Conservation (phyloP, 2,113 vertebrate species). For the Phoenicopterus ruber region DNA sequence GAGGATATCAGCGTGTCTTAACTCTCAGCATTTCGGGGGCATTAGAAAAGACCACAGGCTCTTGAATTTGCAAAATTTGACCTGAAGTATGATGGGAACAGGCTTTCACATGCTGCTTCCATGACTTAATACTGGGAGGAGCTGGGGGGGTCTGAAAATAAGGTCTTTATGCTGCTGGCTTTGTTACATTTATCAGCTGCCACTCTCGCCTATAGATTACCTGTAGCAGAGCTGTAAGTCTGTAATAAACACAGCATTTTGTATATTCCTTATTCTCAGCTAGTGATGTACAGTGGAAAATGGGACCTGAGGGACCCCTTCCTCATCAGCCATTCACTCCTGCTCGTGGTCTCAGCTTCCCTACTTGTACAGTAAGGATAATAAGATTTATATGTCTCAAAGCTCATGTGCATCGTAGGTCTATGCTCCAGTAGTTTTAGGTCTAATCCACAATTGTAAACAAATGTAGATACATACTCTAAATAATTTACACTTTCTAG, state of each 20-base stretch:
- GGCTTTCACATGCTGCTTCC: background rate
- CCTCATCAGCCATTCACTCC: background rate
- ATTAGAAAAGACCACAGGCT: background rate
- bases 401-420: background rate
- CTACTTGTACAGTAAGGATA: background rate
- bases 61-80: background rate
- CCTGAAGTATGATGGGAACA: background rate
- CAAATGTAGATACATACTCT: background rate
- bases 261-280: background rate
- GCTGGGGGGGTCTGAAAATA: background rate
- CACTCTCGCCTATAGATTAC: background rate
- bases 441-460: background rate
- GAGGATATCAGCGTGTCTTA: background rate
- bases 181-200: background rate
- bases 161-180: background rate
- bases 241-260: background rate
- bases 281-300: background rate
- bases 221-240: background rate
- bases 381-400: background rate
- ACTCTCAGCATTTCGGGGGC: background rate
- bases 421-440: background rate
- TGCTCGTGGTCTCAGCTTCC: background rate
- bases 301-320: background rate
- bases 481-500: constrained; percentile 25
- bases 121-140: background rate